Conservation (phyloP, 2,113 vertebrate species). For the Chloroceryle aenea region DNA sequence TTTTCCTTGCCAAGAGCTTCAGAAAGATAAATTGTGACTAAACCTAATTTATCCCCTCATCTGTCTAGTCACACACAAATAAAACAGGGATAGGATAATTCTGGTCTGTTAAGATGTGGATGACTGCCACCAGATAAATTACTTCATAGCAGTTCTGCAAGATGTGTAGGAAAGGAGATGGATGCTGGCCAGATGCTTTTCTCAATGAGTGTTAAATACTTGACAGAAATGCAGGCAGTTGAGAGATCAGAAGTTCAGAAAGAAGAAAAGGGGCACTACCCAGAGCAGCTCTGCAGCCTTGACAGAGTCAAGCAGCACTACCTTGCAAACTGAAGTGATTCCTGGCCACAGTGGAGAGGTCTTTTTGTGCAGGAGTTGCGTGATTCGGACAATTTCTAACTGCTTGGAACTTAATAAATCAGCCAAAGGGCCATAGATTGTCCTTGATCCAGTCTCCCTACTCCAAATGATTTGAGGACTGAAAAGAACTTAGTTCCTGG, state of each 20-base stretch:
- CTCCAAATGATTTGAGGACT: background rate
- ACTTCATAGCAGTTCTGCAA: background rate
- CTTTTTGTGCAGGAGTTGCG: background rate
- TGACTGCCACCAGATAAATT: background rate
- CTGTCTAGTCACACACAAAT: background rate
- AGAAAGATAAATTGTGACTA: background rate
- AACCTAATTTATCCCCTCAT: background rate
- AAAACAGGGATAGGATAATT: background rate
- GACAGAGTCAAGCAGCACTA: background rate
- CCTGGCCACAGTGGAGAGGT: fast-evolving
- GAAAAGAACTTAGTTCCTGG: background rate
- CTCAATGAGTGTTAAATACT: background rate
- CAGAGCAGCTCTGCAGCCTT: background rate
- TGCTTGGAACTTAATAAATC: background rate
- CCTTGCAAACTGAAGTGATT: background rate
- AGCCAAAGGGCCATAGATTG: background rate
- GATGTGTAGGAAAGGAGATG: background rate
- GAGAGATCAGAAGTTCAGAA: too few relatives aligned
- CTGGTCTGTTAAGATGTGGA: background rate
- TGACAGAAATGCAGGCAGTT: background rate
- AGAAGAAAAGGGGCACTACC: background rate
- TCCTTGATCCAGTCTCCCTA: background rate
- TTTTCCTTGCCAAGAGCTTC: background rate
- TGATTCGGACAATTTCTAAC: background rate
- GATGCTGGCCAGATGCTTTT: constrained; percentile 15